phyloP scores from a whole-genome alignment of 2,113 vertebrate genomes.

The Macaca nemestrina region DNA sequence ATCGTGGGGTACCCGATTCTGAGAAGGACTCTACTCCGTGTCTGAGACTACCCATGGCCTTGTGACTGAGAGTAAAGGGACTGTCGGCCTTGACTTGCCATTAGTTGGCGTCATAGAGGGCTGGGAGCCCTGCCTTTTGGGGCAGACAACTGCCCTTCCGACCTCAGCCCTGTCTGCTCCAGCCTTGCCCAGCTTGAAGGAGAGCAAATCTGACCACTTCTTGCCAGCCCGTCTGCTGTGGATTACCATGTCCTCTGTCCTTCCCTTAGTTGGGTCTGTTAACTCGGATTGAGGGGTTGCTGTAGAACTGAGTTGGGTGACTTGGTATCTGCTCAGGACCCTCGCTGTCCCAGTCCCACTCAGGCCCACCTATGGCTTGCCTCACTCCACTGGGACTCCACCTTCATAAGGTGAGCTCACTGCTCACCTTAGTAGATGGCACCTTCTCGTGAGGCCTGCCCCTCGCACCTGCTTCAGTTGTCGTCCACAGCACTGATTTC shows the following conservation, averaged over 20 bases:
- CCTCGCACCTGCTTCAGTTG: neutral
- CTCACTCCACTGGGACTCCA: neutral
- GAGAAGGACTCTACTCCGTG: neutral
- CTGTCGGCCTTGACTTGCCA: neutral
- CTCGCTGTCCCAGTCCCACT: fast-evolving
- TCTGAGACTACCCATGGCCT: neutral
- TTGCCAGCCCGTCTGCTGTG: neutral
- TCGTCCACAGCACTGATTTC: no score
- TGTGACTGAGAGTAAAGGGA: neutral
- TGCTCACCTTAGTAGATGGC: neutral
- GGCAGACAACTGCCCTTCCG: no score
- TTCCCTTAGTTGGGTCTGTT: neutral
- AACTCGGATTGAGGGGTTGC: neutral
- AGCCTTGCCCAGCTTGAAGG: neutral
- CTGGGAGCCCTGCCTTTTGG: neutral
- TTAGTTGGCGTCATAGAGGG: neutral
- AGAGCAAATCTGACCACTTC: neutral
- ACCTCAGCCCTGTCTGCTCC: neutral
- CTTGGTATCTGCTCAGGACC: neutral
- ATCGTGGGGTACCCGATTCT: neutral
- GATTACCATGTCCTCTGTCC: no score
- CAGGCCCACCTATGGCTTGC: fast-evolving
- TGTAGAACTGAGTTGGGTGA: neutral
- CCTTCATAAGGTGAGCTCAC: neutral
- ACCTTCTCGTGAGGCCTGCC: neutral